phyloP scores from a whole-genome alignment of 2,797 vertebrate genomes.

The Scomberomorus guttatus region DNA sequence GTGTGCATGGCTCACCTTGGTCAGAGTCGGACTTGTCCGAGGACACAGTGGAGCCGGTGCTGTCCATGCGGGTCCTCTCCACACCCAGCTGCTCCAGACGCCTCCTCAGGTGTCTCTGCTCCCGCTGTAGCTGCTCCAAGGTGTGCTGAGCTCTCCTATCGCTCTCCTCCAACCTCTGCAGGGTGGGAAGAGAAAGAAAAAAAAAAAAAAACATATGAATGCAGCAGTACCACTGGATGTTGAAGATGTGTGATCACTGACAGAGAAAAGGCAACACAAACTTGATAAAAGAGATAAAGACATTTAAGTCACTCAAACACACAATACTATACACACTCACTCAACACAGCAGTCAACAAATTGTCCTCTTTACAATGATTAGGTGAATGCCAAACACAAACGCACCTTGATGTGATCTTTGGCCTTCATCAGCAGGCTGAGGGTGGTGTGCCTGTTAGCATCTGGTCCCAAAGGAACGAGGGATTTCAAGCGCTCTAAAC shows the following conservation, averaged over 20 bases:
- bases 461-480: conserved; percentile 92
- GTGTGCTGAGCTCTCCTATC: conserved; percentile 92
- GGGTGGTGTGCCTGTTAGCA: conserved; percentile 92
- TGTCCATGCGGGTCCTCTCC: conserved; percentile 93
- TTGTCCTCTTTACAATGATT: conserved; percentile 28
- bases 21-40: conserved; percentile 94
- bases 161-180: conserved; percentile 93
- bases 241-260: neutral
- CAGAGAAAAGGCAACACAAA: too few species aligned
- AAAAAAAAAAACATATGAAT: neutral
- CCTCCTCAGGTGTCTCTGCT: conserved; percentile 93
- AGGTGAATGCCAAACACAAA: neutral
- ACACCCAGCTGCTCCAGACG: conserved; percentile 95
- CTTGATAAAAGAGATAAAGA: neutral
- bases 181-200: neutral
- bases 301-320: conserved; percentile 19
- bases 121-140: conserved; percentile 94
- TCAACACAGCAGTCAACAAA: conserved; percentile 17
- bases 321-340: conserved; percentile 8
- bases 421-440: conserved; percentile 94
- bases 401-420: conserved; percentile 94
- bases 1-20: conserved; percentile 85
- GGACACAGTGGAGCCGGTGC: conserved; percentile 89
- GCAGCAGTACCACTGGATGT: neutral
- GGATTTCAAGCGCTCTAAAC: conserved; percentile 94